phyloP scores from a whole-genome alignment of 2,888 invertebrate genomes.

The Frankliniella fusca region DNA sequence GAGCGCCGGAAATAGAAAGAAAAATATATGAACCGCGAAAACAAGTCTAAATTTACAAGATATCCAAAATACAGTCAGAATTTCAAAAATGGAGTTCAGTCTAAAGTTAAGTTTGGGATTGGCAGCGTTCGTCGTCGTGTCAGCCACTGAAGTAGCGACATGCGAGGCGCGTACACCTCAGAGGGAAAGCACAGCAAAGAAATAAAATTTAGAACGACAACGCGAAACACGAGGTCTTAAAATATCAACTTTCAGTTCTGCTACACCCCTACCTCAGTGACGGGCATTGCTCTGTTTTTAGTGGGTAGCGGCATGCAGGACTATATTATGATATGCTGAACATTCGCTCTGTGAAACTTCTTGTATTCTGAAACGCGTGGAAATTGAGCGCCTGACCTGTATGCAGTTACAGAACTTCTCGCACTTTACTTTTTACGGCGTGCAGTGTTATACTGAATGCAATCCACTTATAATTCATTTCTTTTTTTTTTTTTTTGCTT shows the following conservation, averaged over 20 bases:
- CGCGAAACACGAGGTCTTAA: neutral
- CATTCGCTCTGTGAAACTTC: no score
- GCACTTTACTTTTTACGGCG: no score
- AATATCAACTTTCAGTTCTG: conserved; percentile 6
- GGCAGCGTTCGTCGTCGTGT: neutral
- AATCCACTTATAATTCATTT: no score
- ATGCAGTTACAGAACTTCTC: no score
- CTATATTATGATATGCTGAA: no score
- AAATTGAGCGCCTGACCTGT: no score
- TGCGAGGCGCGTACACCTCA: neutral
- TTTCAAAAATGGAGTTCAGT: conserved; percentile 5
- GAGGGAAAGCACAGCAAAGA: neutral
- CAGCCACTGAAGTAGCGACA: no score
- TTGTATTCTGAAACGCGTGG: no score
- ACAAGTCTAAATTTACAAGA: neutral
- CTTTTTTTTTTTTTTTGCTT: no score
- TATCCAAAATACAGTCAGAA: conserved; percentile 12
- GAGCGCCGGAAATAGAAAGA: neutral
- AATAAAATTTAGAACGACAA: neutral
- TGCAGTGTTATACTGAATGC: no score
- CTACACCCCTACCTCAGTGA: neutral
- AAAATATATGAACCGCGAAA: neutral
- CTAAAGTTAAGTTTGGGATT: neutral
- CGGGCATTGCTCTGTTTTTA: no score
- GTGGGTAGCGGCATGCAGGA: no score